Evolutionary conservation across 2,888 invertebrate genomes (phyloP), one percentile per base, ranked within the genome.

Genomic region (Acanthopleura granulata): DNA sequence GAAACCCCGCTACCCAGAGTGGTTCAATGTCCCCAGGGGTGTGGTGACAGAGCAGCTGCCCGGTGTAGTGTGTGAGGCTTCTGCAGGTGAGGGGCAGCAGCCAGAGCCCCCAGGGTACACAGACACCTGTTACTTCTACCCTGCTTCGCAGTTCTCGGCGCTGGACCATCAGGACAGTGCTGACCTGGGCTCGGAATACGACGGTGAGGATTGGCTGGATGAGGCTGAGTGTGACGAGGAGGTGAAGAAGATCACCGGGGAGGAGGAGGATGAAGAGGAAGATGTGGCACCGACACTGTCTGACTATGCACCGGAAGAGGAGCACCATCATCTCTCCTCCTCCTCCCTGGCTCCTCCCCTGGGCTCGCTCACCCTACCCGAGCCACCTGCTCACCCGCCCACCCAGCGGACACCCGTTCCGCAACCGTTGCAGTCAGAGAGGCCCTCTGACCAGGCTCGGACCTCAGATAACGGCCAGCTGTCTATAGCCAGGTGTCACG

Each of bases 151-250:
- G 29, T 30, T 30, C 1, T 9, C 51, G 16, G 49, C 29, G 27
- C 15, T 73, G 16, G 57, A 74, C 29, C 57, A 62, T 22, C 78
- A 78, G 30, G 74, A 76, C 62, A 80, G 80, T 62, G 80, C 77
- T 15, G 85, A 85, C 27, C 80, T 82, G 1, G 81, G 76, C 12
- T 83, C 84, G 12, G 83, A 82, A 30, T 57, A 77, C 75, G 87
- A 87, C 62, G 82, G 83, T 40, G 83, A 83, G 73, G 86, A 87
- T 77, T 87, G 86, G 87, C 83, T 85, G 18, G 86, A 85, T 70
- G 86, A 87, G 66, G 84, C 83, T 49, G 83, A 84, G 6, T 88
- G 87, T 81, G 87, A 88, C 76, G 84, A 83, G 72, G 87, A 88
- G 72, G 86, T 88, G 57, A 83, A 84, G 62, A 83, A 84, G 73